Base-by-base conservation (phyloP, 2,888 invertebrate species). In the Drosophila birchii region DNA sequence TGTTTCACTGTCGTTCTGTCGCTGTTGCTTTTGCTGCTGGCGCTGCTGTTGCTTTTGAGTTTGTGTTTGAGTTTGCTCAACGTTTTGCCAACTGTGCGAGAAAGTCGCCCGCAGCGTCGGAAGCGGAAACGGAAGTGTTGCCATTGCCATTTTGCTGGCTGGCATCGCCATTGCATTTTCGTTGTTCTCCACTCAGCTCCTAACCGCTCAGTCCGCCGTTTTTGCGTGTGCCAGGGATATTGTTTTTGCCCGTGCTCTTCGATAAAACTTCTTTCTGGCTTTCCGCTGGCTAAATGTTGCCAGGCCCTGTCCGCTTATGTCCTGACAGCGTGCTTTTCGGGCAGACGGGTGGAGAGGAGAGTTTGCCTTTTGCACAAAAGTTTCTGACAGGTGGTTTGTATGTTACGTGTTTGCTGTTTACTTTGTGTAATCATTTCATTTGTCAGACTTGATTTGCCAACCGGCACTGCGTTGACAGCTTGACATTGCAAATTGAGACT, bases 121-220 rank as follows among this genome's bases (percentile, higher is more conserved):
- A 81, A 90, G 73, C 89, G 90, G 86, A 81, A 90, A 75, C 89
- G 90, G 90, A 89, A 87, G 86, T 87, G 80, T 88, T 90, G 81
- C 89, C 89, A 85, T 81, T 89, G 82, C 88, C 86, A 85, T 88
- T 81, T 81, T 87, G 79, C 74, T 67, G 80, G 76, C 88, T 67
- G 82, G 75, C 88, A 78, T 84, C 64, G 73, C 66, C 73, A 54
- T 55, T 73, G 78, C 76, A 80, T 81, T 81, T 88, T 84, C 60
- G 69, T 74, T 47, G 51, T 34, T 20, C 20, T 51, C 72, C 56
- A 53, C 64, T 73, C 41, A 20, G 43, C 45, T 44, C 18, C 14
- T 20, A 14, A 7, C 44, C 12, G 56, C 67, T 73, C 45, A 16
- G 43, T 34, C 45, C 16, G 32, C 23, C 41, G 54, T 29, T 60